A percentile compares a stretch with the other conserved stretches of the same genome.
Conservation (phyloP, 2,888 invertebrate genomes). For the Orthonychiurus folsomi region DNA sequence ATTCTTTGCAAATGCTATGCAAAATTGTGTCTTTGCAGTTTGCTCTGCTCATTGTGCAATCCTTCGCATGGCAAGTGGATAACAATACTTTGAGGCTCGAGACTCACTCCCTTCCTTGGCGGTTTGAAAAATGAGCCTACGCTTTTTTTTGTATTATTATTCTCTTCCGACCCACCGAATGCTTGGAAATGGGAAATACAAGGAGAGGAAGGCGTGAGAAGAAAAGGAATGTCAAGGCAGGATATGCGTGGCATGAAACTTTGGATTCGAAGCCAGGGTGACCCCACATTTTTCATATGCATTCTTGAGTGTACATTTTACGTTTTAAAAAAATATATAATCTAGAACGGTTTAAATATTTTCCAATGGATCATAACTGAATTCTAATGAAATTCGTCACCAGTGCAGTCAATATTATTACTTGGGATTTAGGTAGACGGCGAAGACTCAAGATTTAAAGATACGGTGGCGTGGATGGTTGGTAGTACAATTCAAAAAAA, state of each 20-base stretch:
- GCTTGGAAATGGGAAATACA: too few relatives aligned
- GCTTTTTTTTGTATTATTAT: neutral
- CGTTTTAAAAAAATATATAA: neutral
- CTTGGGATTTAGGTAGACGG: too few relatives aligned
- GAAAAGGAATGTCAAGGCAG: neutral
- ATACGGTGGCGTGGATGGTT: too few relatives aligned
- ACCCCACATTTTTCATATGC: neutral
- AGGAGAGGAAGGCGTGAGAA: slow-evolving; percentile 1
- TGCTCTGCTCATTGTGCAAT: too few relatives aligned
- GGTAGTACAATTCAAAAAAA: too few relatives aligned
- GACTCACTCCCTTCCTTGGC: too few relatives aligned
- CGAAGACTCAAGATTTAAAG: too few relatives aligned
- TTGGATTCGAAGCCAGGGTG: neutral
- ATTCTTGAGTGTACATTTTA: neutral
- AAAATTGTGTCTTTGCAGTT: neutral
- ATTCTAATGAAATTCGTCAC: neutral
- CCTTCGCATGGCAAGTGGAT: too few relatives aligned
- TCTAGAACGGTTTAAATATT: neutral
- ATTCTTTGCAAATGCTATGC: neutral
- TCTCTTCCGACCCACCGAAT: neutral
- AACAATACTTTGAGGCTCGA: too few relatives aligned
- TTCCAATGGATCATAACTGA: neutral
- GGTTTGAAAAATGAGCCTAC: neutral
- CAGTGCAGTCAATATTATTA: too few relatives aligned
- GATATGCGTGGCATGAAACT: neutral